Evolutionary conservation across 2,888 invertebrate species (phyloP).

Genomic region (Cataglyphis altisquamis): DNA sequence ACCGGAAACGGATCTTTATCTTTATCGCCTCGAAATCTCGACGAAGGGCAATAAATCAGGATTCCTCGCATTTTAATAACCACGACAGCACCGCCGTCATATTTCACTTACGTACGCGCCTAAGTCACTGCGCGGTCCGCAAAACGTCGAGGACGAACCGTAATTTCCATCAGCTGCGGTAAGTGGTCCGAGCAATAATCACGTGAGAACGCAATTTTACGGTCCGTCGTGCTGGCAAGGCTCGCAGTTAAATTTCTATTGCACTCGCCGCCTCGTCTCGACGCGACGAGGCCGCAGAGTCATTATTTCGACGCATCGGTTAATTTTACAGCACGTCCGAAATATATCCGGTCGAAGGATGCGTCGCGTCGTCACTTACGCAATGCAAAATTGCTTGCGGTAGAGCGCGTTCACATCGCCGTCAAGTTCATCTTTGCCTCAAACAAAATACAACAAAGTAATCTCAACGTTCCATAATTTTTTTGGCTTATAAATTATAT

Average conservation of each 20-base stretch:
- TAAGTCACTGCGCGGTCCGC: constrained; percentile 45
- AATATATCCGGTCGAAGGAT: constrained; percentile 42
- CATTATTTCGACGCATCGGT: constrained; percentile 52
- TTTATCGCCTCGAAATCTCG: constrained; percentile 35
- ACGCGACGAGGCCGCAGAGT: constrained; percentile 29
- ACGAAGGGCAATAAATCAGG: constrained; percentile 41
- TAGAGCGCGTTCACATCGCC: background rate
- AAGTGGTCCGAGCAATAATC: constrained; percentile 60
- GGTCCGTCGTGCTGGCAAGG: constrained; percentile 49
- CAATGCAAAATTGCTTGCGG: constrained; percentile 45
- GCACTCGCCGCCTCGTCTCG: constrained; percentile 42
- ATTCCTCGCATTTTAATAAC: constrained; percentile 55
- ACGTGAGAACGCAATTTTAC: constrained; percentile 58
- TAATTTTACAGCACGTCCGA: constrained; percentile 48
- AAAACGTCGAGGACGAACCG: constrained; percentile 40
- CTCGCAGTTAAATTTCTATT: constrained; percentile 60
- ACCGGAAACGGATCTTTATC: constrained; percentile 11
- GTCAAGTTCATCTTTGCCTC: background rate
- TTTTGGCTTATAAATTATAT: background rate
- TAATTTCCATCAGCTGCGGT: constrained; percentile 59
- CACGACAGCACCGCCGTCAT: constrained; percentile 41
- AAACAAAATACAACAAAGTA: background rate
- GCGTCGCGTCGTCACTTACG: constrained; percentile 32
- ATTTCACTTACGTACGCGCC: constrained; percentile 48
- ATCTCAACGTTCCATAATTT: background rate